Evolutionary conservation across 2,113 vertebrate species (phyloP), one percentile per base, ranked within the genome.

Genomic region (Mormoops blainvillei): DNA sequence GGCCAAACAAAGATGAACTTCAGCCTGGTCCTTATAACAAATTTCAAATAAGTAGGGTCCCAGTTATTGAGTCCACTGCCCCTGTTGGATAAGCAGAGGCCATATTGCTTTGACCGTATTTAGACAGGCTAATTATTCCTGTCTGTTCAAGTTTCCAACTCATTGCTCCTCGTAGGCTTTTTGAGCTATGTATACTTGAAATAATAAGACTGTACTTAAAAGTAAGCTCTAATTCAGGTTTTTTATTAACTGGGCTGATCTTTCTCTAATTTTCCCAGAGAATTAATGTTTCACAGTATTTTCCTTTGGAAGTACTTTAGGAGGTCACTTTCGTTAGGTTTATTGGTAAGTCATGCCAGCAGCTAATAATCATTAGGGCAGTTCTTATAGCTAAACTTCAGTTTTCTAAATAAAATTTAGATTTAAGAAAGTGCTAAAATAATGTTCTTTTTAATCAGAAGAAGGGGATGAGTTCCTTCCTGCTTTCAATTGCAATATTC

Each of bases 1-100:
- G 94, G 48, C 16, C 74, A 94, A 94, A 94, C 61, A 89, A 71
- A 94, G 82, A 96, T 80, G 71, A 92, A 91, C 52, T 86, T 89
- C 26, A 71, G 95, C 36, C 73, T 19, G 24, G 36, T 87, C 58
- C 94, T 87, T 78, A n/a, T 33, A n/a, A 76, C 22, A 85, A 77
- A 88, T 83, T 89, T 87, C 68, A 95, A 84, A 89, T 86, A 28
- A 94, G 73, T 45, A 92, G 54, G 24, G 33, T 54, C 50, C 81
- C 88, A 43, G 48, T 92, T 81, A 95, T 28, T 86, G 92, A 89
- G 93, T 65, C 50, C 63, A 41, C 89, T 67, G 92, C 70, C 77
- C 52, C 85, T 80, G n/a, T 45, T 28, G 58, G 95, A 81, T 52
- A 91, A 91, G 89, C 58, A 81, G 82, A 80, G 80, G 81, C 67